Conservation (phyloP, 2,797 vertebrate species). For the Onychomys torridus region DNA sequence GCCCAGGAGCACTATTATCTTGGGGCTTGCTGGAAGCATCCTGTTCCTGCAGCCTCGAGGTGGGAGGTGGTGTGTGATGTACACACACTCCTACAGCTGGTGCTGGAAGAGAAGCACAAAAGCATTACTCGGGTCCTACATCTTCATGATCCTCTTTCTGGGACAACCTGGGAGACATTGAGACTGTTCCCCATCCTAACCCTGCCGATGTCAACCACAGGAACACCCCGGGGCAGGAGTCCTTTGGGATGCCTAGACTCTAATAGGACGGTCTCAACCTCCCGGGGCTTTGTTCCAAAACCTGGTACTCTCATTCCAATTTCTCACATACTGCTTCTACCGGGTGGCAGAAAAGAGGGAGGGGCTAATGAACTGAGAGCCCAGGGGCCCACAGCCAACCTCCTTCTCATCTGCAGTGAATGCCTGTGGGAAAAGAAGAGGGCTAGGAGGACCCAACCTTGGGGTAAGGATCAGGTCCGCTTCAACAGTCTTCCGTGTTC, state of each 20-base stretch:
- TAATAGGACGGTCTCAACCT: not conserved
- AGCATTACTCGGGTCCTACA: not conserved
- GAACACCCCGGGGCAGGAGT: not conserved
- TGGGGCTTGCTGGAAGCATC: constrained; percentile 56
- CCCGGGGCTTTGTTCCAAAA: not conserved
- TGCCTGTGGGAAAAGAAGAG: not conserved
- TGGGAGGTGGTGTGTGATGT: not conserved
- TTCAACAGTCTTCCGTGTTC: not conserved
- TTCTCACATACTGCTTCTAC: not conserved
- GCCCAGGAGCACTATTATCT: constrained; percentile 67
- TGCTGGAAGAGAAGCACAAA: not conserved
- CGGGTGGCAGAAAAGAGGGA: not conserved
- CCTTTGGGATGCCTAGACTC: not conserved
- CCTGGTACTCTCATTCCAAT: too few relatives aligned
- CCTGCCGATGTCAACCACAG: not conserved
- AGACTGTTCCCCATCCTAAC: not conserved
- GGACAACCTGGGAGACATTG: not conserved
- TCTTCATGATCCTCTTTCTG: not conserved
- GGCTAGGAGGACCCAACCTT: not conserved
- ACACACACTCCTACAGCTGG: not conserved
- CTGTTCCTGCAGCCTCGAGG: not conserved
- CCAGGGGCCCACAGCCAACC: not conserved
- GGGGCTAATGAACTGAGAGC: not conserved
- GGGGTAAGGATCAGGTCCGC: not conserved
- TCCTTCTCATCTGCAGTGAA: not conserved